Base-by-base conservation (phyloP, 2,797 vertebrate genomes). In the Odontamblyopus rebecca region DNA sequence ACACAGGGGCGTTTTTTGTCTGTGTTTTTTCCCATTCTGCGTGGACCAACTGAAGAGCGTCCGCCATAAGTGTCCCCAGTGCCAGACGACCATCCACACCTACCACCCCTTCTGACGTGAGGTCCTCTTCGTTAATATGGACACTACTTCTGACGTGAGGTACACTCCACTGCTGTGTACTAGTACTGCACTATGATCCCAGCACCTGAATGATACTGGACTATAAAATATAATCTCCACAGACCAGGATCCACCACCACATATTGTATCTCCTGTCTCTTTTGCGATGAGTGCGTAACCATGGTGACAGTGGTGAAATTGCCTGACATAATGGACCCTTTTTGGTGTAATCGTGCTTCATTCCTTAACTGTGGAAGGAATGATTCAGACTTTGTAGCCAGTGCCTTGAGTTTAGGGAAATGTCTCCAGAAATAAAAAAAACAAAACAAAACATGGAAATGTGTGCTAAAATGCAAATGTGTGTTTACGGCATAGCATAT, bases 21-120 rank as follows among this genome's bases (percentile, higher is more conserved):
- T 93, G 79, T 94, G 92, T 79, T 23, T 93, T 8, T 23, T 93
- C 59, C 92, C 93, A 1, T 92, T 94, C 83, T 85, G 11, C 44
- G 0, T 81, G 13, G 61, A 83, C 2, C 23, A 6, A 2, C 19
- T 86, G 8, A 91, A 61, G 76, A 67, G 85, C 19, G 23, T 86
- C 63, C 0, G 32, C 1, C 93, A 93, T 77, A 29, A 1, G 0
- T 94, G 93, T 68, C 90, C 93, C 1, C 48, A 13, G 1, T 94
- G 93, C 65, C 61, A 79, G 3, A 13, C 71, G 0, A 26, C 61
- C 32, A 69, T 94, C 48, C 61, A 85, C 63, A 84, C n/a, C 23
- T 9, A 76, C 50, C 0, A 2, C 0, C 84, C 73, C 1, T 8
- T 93, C 0, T 93, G 79, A 93, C 12, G 23, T 57, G 56, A 27